These are phyloP conservation scores for Melipona bicolor DNA, from an alignment of 2,888 invertebrate species.

Conservation along the genomic window DNA sequence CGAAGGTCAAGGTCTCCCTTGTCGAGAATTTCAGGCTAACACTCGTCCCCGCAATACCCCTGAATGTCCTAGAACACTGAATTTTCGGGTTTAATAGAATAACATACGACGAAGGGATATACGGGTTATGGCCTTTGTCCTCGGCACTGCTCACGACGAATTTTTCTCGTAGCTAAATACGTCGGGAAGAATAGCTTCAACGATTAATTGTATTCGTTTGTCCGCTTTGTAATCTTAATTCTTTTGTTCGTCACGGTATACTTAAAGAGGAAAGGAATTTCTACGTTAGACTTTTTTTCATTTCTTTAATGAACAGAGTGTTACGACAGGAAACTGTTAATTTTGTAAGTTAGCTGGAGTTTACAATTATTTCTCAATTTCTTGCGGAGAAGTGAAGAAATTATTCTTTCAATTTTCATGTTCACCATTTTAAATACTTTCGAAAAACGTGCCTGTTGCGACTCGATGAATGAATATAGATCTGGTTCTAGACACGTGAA, in stretches of 20 bases:
- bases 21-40: constrained; percentile 30
- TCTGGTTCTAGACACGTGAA: too few species aligned
- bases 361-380: not conserved
- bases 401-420: not conserved
- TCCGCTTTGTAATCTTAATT: not conserved
- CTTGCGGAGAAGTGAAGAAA: too few species aligned
- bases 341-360: not conserved
- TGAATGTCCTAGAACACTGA: constrained; percentile 29
- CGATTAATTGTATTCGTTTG: constrained; percentile 5
- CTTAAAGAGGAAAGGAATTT: constrained; percentile 1
- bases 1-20: constrained; percentile 82
- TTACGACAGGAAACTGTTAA: not conserved
- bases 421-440: not conserved
- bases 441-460: not conserved
- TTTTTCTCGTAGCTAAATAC: not conserved
- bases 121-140: constrained; percentile 24
- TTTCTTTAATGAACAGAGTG: not conserved
- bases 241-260: not conserved
- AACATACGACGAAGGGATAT: constrained; percentile 28
- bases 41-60: constrained; percentile 21
- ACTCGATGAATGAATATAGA: too few species aligned
- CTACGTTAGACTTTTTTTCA: not conserved
- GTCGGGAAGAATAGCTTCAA: not conserved
- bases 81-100: constrained; percentile 42
- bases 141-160: constrained; percentile 1